A percentile compares a stretch with the other conserved stretches of the same genome.
These are phyloP conservation scores for Sinocyclocheilus rhinocerous DNA, from an alignment of 2,113 vertebrate species.

Conservation along the genomic window DNA sequence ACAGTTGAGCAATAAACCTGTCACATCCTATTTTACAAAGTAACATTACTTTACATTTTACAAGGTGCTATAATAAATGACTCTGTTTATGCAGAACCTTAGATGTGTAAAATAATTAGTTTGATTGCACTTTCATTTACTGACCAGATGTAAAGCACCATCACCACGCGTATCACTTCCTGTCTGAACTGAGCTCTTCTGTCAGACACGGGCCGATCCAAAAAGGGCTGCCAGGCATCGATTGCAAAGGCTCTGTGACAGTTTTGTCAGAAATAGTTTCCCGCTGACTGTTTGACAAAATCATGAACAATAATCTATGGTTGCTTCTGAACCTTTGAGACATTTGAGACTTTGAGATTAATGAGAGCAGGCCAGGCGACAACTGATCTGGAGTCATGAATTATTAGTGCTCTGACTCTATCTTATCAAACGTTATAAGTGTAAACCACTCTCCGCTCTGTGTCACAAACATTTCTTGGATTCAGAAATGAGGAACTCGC, in stretches of 20 bases:
- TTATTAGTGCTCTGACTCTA: constrained; percentile 9
- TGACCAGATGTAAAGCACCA: not conserved
- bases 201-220: constrained; percentile 11
- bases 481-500: not conserved
- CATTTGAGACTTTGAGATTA: constrained; percentile 30
- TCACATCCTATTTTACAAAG: not conserved
- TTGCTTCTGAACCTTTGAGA: constrained; percentile 45
- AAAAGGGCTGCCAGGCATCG: constrained; percentile 33
- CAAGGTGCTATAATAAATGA: not conserved
- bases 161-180: not conserved
- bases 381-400: not conserved
- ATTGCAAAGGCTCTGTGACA: constrained; percentile 40
- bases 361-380: constrained; percentile 24
- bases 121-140: not conserved
- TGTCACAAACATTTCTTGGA: constrained; percentile 19
- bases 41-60: not conserved
- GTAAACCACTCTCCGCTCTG: not conserved
- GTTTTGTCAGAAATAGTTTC: constrained; percentile 55
- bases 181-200: constrained; percentile 33
- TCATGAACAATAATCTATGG: constrained; percentile 39
- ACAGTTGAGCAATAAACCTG: constrained; percentile 9
- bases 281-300: constrained; percentile 37
- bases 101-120: not conserved
- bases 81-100: not conserved
- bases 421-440: constrained; percentile 31